Evolutionary conservation across 1,140 invertebrate species (phyloP), one percentile per base, ranked within the genome.

Genomic region (Rhopalosiphum maidis): DNA sequence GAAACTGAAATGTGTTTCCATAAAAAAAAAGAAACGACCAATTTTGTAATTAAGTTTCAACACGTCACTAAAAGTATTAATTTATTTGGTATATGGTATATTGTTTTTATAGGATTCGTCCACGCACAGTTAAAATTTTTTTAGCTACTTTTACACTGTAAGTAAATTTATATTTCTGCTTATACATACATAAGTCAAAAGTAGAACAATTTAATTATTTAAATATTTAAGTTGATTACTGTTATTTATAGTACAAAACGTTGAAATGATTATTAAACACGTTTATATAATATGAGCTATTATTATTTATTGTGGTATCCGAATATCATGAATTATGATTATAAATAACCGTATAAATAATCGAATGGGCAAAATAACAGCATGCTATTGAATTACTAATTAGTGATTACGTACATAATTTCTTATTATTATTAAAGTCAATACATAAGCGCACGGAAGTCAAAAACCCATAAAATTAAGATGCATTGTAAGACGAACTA

Each of bases 391-490:
- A 8, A 89, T 23, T 11, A 55, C 22, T 89, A 89, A 89, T 23
- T 11, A 55, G 8, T 89, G 55, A 89, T 89, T 89, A 35, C 88
- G 23, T 54, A 55, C 88, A 89, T 54, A 55, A 9, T 89, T 89
- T 89, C 35, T 89, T 89, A 37, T 55, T 89, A 37, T 23, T 55
- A 37, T 23, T 55, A 4, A 35, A 41, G 21, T 15, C 51, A 41
- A 89, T 55, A 68, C 37, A n/a, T 22, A 90, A 68, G 68, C 23
- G 18, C 46, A 48, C 46, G 91, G 77, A 85, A 93, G 46, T 93
- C 43, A 86, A 92, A 82, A 92, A 35, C 68, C 43, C 68, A 92
- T 83, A 48, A 82, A 83, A 92, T 90, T 30, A 90, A 68, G 54
- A 90, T 60, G 35, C 89, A 68, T 90, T 90, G 89, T 90, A 25